Conservation (phyloP, 2,888 invertebrate genomes). For the Lasioglossum figueresi region DNA sequence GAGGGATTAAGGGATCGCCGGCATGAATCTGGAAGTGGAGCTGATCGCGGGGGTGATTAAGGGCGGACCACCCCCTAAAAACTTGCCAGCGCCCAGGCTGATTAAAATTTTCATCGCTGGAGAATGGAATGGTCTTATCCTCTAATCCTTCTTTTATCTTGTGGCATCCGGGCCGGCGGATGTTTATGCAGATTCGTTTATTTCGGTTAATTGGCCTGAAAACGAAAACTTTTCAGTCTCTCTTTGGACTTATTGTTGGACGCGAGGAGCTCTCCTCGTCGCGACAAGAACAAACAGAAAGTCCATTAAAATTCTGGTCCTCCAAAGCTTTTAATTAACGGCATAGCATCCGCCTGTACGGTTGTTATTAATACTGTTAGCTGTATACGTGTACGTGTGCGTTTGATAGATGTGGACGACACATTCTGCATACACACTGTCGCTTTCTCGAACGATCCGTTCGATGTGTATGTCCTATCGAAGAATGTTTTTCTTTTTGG, state of each 20-base stretch:
- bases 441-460: neutral
- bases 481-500: neutral
- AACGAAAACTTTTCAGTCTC: neutral
- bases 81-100: conserved; percentile 86
- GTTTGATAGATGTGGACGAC: conserved; percentile 19
- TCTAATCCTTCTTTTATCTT: conserved; percentile 22
- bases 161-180: neutral
- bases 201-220: neutral
- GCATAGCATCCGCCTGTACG: conserved; percentile 1
- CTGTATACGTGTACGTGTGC: neutral
- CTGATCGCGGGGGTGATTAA: conserved; percentile 81
- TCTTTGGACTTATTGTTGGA: neutral
- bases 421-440: conserved; percentile 15
- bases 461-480: neutral
- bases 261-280: neutral
- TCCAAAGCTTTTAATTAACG: conserved; percentile 1
- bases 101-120: conserved; percentile 87
- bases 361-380: conserved; percentile 12
- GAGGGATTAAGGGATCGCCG: neutral
- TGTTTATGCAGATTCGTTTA: neutral
- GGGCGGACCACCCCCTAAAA: conserved; percentile 79
- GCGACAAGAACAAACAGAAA: neutral
- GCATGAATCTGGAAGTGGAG: conserved; percentile 82
- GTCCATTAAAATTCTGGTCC: neutral
- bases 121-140: conserved; percentile 84